Base-by-base conservation (phyloP, 2,797 vertebrate genomes). In the Kryptopterus vitreolus region DNA sequence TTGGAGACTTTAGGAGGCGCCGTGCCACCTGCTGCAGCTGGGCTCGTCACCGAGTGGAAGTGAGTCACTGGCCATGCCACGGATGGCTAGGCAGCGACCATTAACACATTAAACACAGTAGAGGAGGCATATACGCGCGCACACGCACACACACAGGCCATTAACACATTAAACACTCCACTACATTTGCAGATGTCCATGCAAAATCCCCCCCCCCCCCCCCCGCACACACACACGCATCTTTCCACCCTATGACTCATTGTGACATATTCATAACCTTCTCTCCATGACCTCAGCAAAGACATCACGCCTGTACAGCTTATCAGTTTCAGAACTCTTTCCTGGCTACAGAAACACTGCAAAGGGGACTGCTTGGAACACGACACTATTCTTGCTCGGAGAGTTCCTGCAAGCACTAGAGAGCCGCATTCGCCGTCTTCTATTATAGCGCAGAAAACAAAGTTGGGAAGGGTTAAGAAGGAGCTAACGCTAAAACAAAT, bases 81-180 rank as follows among this genome's bases (percentile, higher is more conserved):
- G 85, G 84, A 82, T 89, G 85, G 87, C 82, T 88, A 84, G 91
- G 82, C 89, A 86, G 77, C 74, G 55, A 65, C 88, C 90, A 92
- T 92, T 93, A 92, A 87, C 91, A 88, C 90, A 90, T 91, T 92
- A 92, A 91, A 91, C 88, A 90, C 89, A 89, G 86, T 66, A 71
- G 78, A 77, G 85, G 59, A 61, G 63, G 61, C 55, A 58, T 33
- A 29, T 66, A 52, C 72, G 87, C 76, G 65, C 78, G 53, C 58
- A 50, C 55, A 26, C 76, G 53, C 55, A 78, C 80, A 83, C 69
- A 84, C 69, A 78, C 80, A 86, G 1, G 57, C 89, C 87, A 90
- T 92, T 90, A 87, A 85, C 84, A 88, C 86, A 88, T 89, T 85
- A 91, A 90, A 88, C 87, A 85, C 87, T 91, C 86, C 88, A 87